Conservation (phyloP, 2,888 invertebrate species). For the Agrochola circellaris region DNA sequence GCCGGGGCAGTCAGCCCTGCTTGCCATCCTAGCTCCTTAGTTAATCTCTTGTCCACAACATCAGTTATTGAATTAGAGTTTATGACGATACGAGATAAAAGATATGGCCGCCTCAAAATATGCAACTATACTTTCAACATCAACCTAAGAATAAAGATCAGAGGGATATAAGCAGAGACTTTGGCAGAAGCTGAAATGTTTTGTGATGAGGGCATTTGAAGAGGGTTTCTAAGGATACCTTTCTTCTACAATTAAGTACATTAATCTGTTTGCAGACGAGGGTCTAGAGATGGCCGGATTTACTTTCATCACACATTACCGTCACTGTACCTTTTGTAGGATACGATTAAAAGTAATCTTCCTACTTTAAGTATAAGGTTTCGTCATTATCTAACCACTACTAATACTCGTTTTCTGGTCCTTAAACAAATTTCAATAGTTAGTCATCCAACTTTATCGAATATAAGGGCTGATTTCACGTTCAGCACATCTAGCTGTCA, state of each 20-base stretch:
- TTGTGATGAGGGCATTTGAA: not conserved
- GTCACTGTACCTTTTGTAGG: not conserved
- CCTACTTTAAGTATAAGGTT: not conserved
- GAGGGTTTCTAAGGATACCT: conserved; percentile 22
- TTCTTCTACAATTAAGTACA: not conserved
- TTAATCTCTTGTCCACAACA: not conserved
- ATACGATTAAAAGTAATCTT: conserved; percentile 6
- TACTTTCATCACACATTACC: not conserved
- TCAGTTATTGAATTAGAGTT: not conserved
- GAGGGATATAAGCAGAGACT: not conserved
- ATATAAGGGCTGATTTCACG: no score
- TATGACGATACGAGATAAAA: no score
- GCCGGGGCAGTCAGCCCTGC: not conserved
- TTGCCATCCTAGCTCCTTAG: not conserved
- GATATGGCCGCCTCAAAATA: not conserved
- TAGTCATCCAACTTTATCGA: no score
- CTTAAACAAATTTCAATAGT: not conserved
- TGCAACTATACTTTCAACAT: not conserved
- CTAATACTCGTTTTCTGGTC: not conserved
- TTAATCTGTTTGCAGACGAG: conserved; percentile 25
- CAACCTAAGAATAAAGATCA: not conserved
- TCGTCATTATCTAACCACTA: not conserved
- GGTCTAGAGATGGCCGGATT: not conserved
- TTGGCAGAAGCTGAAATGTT: not conserved
- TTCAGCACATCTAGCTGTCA: no score